These are phyloP conservation scores for Formica exsecta DNA, from an alignment of 1,140 invertebrate species.

Conservation along the genomic window DNA sequence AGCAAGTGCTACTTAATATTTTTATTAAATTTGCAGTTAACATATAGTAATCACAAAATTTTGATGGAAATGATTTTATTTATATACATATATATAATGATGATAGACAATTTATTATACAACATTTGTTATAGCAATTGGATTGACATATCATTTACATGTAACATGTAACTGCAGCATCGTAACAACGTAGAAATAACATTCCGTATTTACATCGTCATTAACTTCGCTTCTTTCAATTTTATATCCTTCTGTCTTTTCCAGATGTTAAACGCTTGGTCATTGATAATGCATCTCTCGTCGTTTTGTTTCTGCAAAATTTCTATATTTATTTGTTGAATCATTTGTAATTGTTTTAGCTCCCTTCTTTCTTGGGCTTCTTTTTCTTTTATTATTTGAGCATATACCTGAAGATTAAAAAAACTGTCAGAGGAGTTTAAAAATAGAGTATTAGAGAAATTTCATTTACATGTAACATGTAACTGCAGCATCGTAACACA, in stretches of 20 bases:
- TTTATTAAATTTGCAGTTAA: conserved; percentile 15
- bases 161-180: conserved; percentile 8
- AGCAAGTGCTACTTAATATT: conserved; percentile 11
- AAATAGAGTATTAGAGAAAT: neutral
- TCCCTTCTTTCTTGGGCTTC: neutral
- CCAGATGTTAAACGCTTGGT: conserved; percentile 33
- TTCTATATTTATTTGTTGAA: conserved; percentile 2
- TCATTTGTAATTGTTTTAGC: neutral
- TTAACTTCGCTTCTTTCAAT: neutral
- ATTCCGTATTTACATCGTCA: neutral
- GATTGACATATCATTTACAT: conserved; percentile 49
- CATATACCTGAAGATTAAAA: conserved; percentile 6
- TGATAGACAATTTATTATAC: neutral
- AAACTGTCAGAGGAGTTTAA: neutral
- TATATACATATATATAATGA: neutral
- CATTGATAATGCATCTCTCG: conserved; percentile 39
- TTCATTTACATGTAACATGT: conserved; percentile 23
- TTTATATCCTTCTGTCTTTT: conserved; percentile 44
- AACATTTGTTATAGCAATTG: conserved; percentile 14
- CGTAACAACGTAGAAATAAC: no score
- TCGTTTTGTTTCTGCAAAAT: conserved; percentile 24
- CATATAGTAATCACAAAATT: neutral
- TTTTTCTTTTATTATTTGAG: conserved; percentile 34
- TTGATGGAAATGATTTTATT: conserved; percentile 13
- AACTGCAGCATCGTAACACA: conserved; percentile 62